These are phyloP conservation scores for Romanomermis culicivorax DNA, from an alignment of 2,888 invertebrate species.

Conservation along the genomic window DNA sequence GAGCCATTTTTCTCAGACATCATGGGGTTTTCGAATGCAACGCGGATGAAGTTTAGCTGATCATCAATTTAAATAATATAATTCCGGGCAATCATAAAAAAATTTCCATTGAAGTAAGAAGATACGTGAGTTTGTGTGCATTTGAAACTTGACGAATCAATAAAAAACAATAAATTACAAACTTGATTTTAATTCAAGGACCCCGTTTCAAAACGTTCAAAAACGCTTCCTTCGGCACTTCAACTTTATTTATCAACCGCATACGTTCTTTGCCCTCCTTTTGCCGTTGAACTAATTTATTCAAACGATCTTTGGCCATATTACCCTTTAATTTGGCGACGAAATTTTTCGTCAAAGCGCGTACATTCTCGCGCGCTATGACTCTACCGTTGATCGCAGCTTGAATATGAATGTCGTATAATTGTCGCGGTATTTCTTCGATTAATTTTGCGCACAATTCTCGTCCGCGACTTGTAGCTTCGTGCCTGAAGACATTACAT, in stretches of 20 bases:
- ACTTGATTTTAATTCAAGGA: no score
- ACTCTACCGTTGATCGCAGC: conserved; percentile 56
- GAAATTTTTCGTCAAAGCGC: conserved; percentile 72
- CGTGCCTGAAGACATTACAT: no score
- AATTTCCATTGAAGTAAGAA: no score
- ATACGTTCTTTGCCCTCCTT: conserved; percentile 80
- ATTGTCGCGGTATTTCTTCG: conserved; percentile 66
- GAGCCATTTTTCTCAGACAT: no score
- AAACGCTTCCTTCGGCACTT: conserved; percentile 75
- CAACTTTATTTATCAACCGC: conserved; percentile 70
- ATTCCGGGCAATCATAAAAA: no score
- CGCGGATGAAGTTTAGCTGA: no score
- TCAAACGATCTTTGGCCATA: conserved; percentile 54
- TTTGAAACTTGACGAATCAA: no score
- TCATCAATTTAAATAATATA: no score
- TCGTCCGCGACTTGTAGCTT: conserved; percentile 43
- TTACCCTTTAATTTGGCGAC: conserved; percentile 70
- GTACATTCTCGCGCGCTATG: conserved; percentile 59
- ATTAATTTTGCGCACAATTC: conserved; percentile 51
- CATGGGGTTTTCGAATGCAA: no score
- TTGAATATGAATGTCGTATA: conserved; percentile 61
- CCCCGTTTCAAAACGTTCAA: conserved; percentile 62
- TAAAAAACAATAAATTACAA: no score
- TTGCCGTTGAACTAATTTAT: conserved; percentile 69
- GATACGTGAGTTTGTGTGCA: no score